Evolutionary conservation across 2,888 invertebrate species (phyloP), one percentile per base, ranked within the genome.

Genomic region (Drosophila algonquin): DNA sequence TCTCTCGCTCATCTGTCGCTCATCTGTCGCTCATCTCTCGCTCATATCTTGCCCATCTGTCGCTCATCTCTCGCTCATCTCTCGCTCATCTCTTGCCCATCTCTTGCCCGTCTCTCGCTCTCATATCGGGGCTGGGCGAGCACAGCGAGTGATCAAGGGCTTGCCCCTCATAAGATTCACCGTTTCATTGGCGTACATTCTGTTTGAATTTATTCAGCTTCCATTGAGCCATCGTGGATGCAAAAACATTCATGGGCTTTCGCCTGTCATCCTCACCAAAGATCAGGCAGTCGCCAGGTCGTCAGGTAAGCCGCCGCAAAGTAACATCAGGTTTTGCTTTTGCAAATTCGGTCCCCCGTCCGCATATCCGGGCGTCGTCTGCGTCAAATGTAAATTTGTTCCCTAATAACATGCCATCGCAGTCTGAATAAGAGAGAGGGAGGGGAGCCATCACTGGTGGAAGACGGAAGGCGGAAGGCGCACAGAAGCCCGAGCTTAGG

Each of bases 321-420:
- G 51, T 65, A 57, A 51, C 65, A 67, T 57, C 50, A 67, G 65
- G 48, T 65, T 62, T 62, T 40, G 62, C 62, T 58, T 62, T 67
- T 67, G 57, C 50, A 65, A 57, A 65, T 65, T 35, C 55, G 40
- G 35, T 21, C 18, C 30, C n/a, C 55, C 35, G 32, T 32, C 32
- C 3, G 12, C 35, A 35, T 50, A 16, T 30, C 24, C 30, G 27
- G 54, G 32, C 55, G 35, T 62, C 14, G 27, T 40, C 27, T 57
- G 24, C 30, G 21, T 27, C 9, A 65, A 65, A 67, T 67, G 67
- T 51, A 67, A 67, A 67, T 67, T 55, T 40, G 3, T 50, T 51
- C 35, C 57, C 65, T 65, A 67, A 67, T 57, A 67, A 67, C 65
- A 65, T 65, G 65, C 57, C 67, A 67, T 40, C 67, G 27, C 57